Evolutionary conservation across 2,797 vertebrate genomes (phyloP).

Genomic region (Pangasius krempfi): DNA sequence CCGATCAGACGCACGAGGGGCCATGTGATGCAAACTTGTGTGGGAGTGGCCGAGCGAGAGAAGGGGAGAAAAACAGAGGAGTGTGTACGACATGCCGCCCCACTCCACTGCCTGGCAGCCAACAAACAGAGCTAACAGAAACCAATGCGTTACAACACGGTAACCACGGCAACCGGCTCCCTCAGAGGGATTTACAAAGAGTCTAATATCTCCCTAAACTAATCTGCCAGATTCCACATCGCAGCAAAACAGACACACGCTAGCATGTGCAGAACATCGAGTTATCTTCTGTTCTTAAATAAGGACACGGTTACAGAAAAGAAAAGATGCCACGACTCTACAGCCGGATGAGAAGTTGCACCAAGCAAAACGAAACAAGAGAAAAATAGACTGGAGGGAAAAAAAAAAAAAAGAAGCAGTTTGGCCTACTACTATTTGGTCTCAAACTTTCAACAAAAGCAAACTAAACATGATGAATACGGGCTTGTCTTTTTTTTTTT

Average conservation of each 20-base stretch:
- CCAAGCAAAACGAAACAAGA: background rate
- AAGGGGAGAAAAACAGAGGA: background rate
- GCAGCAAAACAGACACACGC: background rate
- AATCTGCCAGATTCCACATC: slow-evolving; percentile 8
- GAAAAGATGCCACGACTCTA: background rate
- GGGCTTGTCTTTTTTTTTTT: no score
- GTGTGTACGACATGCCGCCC: background rate
- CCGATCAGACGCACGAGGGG: background rate
- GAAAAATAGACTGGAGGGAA: background rate
- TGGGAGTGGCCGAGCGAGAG: background rate
- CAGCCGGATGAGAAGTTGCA: no score
- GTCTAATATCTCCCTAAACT: slow-evolving; percentile 36
- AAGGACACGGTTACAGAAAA: background rate
- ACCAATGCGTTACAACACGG: slow-evolving; percentile 11
- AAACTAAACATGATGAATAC: background rate
- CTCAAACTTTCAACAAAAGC: background rate
- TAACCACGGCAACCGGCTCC: slow-evolving; percentile 45
- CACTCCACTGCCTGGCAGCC: slow-evolving; percentile 24
- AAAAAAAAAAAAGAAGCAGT: background rate
- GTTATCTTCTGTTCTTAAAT: no score
- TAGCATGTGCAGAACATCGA: background rate
- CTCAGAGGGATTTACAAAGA: slow-evolving; percentile 14
- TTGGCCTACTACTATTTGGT: background rate
- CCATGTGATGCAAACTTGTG: background rate
- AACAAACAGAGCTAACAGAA: background rate